Evolutionary conservation across 1,140 invertebrate species (phyloP).

Genomic region (Papilio polytes): DNA sequence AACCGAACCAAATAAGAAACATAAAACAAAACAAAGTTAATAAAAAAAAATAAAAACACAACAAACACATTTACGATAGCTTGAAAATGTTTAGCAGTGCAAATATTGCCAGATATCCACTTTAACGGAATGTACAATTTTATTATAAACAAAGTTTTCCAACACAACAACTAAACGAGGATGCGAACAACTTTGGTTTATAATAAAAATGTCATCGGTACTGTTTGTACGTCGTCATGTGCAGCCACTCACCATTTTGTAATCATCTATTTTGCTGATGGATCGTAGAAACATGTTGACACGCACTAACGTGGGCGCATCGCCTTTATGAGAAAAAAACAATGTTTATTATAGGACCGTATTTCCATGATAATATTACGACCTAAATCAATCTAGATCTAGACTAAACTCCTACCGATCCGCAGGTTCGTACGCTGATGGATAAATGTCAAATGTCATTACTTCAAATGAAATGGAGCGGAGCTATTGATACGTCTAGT

Average conservation of each 20-base stretch:
- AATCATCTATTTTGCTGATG: constrained; percentile 99
- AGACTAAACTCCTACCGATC: constrained; percentile 30
- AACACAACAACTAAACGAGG: not conserved
- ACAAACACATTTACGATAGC: constrained; percentile 72
- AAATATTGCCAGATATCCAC: constrained; percentile 71
- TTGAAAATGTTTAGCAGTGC: constrained; percentile 77
- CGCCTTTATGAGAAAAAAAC: constrained; percentile 84
- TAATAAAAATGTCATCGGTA: constrained; percentile 74
- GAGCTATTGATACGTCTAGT: constrained; percentile 35
- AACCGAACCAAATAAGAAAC: constrained; percentile 44
- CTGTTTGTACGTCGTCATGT: constrained; percentile 61
- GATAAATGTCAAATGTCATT: constrained; percentile 62
- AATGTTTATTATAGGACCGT: constrained; percentile 48
- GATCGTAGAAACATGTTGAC: constrained; percentile 98
- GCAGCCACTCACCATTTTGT: constrained; percentile 96
- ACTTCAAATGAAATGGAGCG: constrained; percentile 56
- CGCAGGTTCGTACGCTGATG: constrained; percentile 55
- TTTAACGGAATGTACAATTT: constrained; percentile 62
- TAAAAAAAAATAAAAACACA: constrained; percentile 64
- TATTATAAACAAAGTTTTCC: constrained; percentile 76
- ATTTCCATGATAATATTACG: constrained; percentile 9
- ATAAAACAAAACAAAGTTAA: constrained; percentile 47
- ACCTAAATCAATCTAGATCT: constrained; percentile 42
- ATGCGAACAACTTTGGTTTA: constrained; percentile 64
- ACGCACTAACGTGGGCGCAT: constrained; percentile 90